These are phyloP conservation scores for Sycophaga agraensis DNA, from an alignment of 1,140 invertebrate species.

Conservation along the genomic window DNA sequence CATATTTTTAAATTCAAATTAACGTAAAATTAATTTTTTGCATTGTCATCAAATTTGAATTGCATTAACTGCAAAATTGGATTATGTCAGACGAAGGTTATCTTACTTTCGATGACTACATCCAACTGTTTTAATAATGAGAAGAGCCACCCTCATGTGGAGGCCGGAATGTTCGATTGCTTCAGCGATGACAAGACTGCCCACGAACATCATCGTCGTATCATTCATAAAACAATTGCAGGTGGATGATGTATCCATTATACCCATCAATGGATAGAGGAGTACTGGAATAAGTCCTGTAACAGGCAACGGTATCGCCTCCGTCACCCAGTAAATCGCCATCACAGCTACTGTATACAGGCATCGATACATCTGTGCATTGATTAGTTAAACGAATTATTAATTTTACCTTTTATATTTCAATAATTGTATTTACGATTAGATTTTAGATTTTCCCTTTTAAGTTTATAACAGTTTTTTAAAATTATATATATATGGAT, in stretches of 20 bases:
- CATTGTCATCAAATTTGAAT: too few species aligned
- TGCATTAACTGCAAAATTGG: too few species aligned
- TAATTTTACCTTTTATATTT: too few species aligned
- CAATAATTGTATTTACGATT: too few species aligned
- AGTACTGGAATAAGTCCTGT: constrained; percentile 67
- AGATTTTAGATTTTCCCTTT: too few species aligned
- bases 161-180: constrained; percentile 67
- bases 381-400: too few species aligned
- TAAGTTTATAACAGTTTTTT: too few species aligned
- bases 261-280: constrained; percentile 63
- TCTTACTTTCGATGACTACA: constrained; percentile 54
- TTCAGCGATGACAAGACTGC: constrained; percentile 64
- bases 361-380: constrained; percentile 56
- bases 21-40: too few species aligned
- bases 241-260: constrained; percentile 59
- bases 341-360: constrained; percentile 64
- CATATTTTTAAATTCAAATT: too few species aligned
- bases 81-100: too few species aligned
- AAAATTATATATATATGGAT: too few species aligned
- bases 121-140: constrained; percentile 64
- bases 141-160: constrained; percentile 66
- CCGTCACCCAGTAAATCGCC: constrained; percentile 70
- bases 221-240: constrained; percentile 64
- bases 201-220: constrained; percentile 67
- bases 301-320: constrained; percentile 65